A percentile compares a stretch with the other conserved stretches of the same genome.
Conservation (phyloP, 1,140 invertebrate species). For the Probaryconus sp. region DNA sequence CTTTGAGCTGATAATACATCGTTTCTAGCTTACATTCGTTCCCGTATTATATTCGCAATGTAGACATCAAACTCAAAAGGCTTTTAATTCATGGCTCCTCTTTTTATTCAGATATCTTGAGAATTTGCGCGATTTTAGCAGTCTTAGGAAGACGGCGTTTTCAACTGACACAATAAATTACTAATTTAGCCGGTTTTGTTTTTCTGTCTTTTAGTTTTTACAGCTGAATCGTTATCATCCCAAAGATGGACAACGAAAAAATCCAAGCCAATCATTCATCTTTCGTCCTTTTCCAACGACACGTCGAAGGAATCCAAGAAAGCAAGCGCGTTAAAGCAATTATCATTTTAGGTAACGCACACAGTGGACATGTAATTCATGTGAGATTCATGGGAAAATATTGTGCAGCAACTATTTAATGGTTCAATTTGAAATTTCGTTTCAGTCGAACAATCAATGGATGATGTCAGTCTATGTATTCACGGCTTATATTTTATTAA, state of each 20-base stretch:
- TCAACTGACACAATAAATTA: slow-evolving; percentile 6
- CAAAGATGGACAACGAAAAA: slow-evolving; percentile 10
- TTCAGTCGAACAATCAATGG: slow-evolving; percentile 52
- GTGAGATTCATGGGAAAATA: slow-evolving; percentile 44
- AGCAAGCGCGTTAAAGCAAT: slow-evolving; percentile 66
- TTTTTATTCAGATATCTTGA: slow-evolving; percentile 36
- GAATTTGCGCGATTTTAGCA: slow-evolving; percentile 24
- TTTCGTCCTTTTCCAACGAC: too few relatives aligned
- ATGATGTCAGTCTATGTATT: slow-evolving; percentile 43
- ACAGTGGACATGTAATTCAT: slow-evolving; percentile 51
- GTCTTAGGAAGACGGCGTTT: slow-evolving; percentile 2
- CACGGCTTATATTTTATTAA: slow-evolving; percentile 16
- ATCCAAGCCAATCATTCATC: too few relatives aligned
- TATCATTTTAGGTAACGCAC: slow-evolving; percentile 76
- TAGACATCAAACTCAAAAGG: slow-evolving; percentile 15
- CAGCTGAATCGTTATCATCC: slow-evolving; percentile 60
- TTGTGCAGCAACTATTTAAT: slow-evolving; percentile 45
- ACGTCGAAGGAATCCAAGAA: too few relatives aligned
- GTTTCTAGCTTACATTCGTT: slow-evolving; percentile 3
- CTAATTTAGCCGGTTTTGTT: slow-evolving; percentile 68
- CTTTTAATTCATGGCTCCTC: slow-evolving; percentile 4
- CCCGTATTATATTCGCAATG: slow-evolving; percentile 26
- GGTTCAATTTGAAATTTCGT: slow-evolving; percentile 55
- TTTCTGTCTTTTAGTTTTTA: slow-evolving; percentile 70
- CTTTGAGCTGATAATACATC: slow-evolving; percentile 14